Percentiles rank a stretch among this genome's conserved stretches.
phyloP scores from a whole-genome alignment of 2,888 invertebrate species.

The Galerucella nymphaeae region DNA sequence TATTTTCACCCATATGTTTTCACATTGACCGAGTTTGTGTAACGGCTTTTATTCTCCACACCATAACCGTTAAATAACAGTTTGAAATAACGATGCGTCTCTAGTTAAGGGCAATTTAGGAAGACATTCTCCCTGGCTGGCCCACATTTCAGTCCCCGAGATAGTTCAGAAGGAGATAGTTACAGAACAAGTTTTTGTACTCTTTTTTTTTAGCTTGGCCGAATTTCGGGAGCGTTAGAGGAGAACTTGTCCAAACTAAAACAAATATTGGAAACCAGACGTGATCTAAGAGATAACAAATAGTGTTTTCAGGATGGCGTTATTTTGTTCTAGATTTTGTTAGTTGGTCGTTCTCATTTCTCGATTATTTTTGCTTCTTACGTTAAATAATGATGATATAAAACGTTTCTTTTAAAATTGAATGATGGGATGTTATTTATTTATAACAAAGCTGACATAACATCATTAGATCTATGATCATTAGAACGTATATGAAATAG shows the following conservation, averaged over 20 bases:
- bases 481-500: no score
- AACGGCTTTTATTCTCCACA: neutral
- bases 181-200: slow-evolving; percentile 19
- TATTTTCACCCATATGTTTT: neutral
- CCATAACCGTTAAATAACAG: slow-evolving; percentile 3
- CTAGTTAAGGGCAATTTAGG: neutral
- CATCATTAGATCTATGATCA: no score
- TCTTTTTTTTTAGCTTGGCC: slow-evolving; percentile 26
- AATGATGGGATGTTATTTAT: no score
- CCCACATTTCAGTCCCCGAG: slow-evolving; percentile 40
- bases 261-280: slow-evolving; percentile 30
- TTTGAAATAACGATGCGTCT: neutral
- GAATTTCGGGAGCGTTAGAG: slow-evolving; percentile 31
- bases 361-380: neutral
- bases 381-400: no score
- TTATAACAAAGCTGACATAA: no score
- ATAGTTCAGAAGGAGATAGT: slow-evolving; percentile 36
- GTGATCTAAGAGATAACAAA: slow-evolving; percentile 25
- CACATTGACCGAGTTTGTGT: neutral
- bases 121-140: slow-evolving; percentile 21
- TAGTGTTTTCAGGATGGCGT: slow-evolving; percentile 22
- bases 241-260: slow-evolving; percentile 30
- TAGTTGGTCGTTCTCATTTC: neutral
- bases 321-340: slow-evolving; percentile 20
- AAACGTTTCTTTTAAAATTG: no score